Evolutionary conservation across 2,797 vertebrate species (phyloP).

Genomic region (Poecilia picta): DNA sequence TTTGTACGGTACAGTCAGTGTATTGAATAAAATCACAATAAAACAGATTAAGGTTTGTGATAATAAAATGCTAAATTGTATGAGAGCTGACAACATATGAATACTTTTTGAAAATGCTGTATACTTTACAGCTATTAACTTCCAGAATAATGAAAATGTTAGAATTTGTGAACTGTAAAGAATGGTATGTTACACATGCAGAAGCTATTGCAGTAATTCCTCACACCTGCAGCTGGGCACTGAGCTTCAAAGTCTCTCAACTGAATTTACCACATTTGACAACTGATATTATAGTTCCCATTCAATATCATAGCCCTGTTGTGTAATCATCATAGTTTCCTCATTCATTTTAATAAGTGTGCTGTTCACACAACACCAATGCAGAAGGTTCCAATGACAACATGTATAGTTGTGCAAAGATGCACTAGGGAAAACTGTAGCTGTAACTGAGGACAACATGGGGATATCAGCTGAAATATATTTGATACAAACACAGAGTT

Average conservation of each 20-base stretch:
- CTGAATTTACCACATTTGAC: not conserved
- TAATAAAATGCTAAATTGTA: not conserved
- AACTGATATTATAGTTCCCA: slow-evolving; percentile 1
- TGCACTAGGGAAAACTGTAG: not conserved
- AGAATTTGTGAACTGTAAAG: not conserved
- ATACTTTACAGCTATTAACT: not conserved
- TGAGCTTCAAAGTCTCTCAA: not conserved
- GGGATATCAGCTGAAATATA: not conserved
- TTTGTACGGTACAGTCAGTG: not conserved
- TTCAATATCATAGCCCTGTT: not conserved
- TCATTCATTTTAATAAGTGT: slow-evolving; percentile 7
- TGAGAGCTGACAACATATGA: not conserved
- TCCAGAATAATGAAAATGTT: not conserved
- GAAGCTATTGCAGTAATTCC: not conserved
- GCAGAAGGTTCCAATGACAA: not conserved
- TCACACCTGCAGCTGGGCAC: not conserved
- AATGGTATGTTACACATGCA: not conserved
- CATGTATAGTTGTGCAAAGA: not conserved
- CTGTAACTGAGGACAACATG: not conserved
- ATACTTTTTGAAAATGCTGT: not conserved
- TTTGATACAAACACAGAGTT: not conserved
- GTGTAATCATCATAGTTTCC: not conserved
- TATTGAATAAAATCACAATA: not conserved
- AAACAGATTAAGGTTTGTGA: not conserved
- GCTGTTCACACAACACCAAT: slow-evolving; percentile 3